Evolutionary conservation across 2,888 invertebrate species (phyloP), one percentile per base, ranked within the genome.

Genomic region (Pantelozetes paolii): DNA sequence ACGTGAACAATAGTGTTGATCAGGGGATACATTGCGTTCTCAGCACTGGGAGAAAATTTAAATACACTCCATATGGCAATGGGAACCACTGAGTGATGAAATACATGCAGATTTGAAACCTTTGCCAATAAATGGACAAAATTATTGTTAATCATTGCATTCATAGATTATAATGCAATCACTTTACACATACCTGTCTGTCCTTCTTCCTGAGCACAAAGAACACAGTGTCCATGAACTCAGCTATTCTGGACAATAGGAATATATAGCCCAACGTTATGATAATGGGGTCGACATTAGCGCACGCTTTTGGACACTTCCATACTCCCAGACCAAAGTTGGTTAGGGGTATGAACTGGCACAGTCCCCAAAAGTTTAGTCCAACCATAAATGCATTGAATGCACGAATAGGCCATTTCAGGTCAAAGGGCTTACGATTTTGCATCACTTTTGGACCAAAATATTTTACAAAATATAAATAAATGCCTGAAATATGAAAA

Each of bases 1-100:
- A 50, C 36, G 54, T 75, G 75, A 50, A 75, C 40, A 9, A 75
- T 45, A 15, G 48, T 64, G 62, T 73, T 75, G 32, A 75, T 9
- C 26, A 42, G 48, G 13, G 71, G 71, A 23, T 50, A 71, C 30
- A 71, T 71, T 32, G 72, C 72, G 36, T 54, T 57, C 36, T 72
- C 57, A 28, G 15, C 59, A 23, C 72, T 40, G 2, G 72, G 72
- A 28, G 26, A 30, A 15, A 72, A 72, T 32, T 72, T 72, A 40
- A 72, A 26, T 3, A 54, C 50, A 59, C 36, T 57, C 72, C 72
- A 72, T 28, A 72, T 59, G 28, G 72, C 72, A 8, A 72, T 72
- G 18, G 72, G 72, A 6, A 72, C 72, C 2, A 59, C 28, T 20
- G 57, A 72, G 54, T 72, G 72, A 59, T 72, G 72, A 23, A 72